Percentiles rank a stretch among this genome's conserved stretches.
Conservation (phyloP, 2,113 vertebrate species). For the Theristicus caerulescens region DNA sequence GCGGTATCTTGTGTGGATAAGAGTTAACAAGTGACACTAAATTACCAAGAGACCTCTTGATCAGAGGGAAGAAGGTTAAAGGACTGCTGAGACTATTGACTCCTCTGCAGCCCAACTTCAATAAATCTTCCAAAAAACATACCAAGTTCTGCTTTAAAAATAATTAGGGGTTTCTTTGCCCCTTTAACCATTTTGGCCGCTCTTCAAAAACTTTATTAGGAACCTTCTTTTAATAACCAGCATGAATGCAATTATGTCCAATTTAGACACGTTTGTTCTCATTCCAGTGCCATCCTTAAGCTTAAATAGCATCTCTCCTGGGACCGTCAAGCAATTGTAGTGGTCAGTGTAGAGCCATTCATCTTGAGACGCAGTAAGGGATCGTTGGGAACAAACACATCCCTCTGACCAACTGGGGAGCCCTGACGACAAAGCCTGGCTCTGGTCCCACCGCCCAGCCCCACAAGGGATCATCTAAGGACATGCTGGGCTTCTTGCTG, state of each 20-base stretch:
- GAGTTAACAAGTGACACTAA: neutral
- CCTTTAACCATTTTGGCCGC: neutral
- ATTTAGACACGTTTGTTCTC: neutral
- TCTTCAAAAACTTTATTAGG: neutral
- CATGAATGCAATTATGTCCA: neutral
- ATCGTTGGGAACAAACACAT: neutral
- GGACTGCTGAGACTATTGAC: neutral
- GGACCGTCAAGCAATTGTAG: neutral
- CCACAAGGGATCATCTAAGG: constrained; percentile 3
- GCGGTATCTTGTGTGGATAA: neutral
- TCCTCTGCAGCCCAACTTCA: neutral
- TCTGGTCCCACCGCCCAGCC: neutral
- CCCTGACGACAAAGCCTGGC: neutral
- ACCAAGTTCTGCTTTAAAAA: neutral
- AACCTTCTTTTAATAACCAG: neutral
- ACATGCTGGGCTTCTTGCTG: neutral
- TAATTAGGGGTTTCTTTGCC: neutral
- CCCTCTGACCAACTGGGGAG: neutral
- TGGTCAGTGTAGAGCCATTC: constrained; percentile 6
- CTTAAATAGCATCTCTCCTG: neutral
- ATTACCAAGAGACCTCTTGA: neutral
- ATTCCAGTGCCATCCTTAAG: neutral
- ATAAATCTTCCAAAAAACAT: neutral
- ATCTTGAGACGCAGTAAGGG: neutral
- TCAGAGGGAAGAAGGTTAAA: neutral